These are phyloP conservation scores for Zele albiditarsus DNA, from an alignment of 2,888 invertebrate species.

Conservation along the genomic window DNA sequence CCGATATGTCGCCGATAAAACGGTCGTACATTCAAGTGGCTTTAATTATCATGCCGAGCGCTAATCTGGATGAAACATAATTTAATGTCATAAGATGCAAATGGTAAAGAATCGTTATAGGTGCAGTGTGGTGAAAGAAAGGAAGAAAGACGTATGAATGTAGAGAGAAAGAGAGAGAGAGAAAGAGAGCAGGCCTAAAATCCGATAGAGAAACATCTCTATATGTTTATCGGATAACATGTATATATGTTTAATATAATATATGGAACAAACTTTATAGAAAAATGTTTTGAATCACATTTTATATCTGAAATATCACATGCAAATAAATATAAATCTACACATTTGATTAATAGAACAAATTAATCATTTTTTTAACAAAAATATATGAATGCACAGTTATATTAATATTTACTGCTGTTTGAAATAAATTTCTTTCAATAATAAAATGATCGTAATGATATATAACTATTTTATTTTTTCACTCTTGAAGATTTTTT, in stretches of 20 bases:
- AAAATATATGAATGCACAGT: neutral
- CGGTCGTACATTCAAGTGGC: constrained; percentile 37
- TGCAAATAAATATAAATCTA: constrained; percentile 1
- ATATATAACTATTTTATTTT: neutral
- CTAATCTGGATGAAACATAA: constrained; percentile 53
- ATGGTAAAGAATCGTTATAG: constrained; percentile 48
- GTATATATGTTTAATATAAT: neutral
- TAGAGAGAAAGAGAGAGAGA: neutral
- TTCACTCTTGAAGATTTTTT: neutral
- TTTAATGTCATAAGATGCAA: constrained; percentile 54
- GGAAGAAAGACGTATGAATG: neutral
- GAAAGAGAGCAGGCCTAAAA: too few relatives aligned
- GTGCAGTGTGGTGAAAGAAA: constrained; percentile 42
- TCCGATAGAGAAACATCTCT: neutral
- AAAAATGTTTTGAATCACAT: neutral
- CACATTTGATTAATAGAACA: constrained; percentile 15
- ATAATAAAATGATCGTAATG: too few relatives aligned
- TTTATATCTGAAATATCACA: neutral
- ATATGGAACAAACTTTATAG: neutral
- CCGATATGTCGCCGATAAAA: constrained; percentile 50
- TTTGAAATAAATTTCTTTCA: too few relatives aligned
- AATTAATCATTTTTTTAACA: neutral
- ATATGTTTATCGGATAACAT: neutral
- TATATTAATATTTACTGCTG: too few relatives aligned
- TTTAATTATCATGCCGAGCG: constrained; percentile 54